Evolutionary conservation across 2,888 invertebrate genomes (phyloP).

Genomic region (Cremastobaeus sp.): DNA sequence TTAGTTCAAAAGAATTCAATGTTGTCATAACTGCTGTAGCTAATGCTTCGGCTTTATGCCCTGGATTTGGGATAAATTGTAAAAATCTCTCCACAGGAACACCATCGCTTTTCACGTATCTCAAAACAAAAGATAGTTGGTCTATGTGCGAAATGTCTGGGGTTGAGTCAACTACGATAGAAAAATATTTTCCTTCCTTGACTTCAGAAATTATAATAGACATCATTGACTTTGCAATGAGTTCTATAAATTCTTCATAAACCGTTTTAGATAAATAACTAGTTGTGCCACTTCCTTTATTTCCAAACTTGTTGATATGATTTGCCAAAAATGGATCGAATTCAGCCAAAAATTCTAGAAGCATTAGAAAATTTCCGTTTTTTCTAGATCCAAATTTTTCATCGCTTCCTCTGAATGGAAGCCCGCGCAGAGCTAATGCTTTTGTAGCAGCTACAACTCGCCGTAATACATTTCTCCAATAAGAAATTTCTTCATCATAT

Average conservation of each 20-base stretch:
- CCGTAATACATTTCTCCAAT: slow-evolving; percentile 30
- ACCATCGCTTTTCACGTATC: not conserved
- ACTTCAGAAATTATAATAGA: slow-evolving; percentile 55
- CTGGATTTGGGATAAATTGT: not conserved
- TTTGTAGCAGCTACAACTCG: slow-evolving; percentile 31
- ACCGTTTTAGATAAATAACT: not conserved
- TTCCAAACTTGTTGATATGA: slow-evolving; percentile 62
- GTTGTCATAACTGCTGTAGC: not conserved
- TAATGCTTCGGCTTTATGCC: not conserved
- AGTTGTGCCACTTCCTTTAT: slow-evolving; percentile 52
- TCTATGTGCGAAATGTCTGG: slow-evolving; percentile 41
- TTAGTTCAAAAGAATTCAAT: slow-evolving; percentile 38
- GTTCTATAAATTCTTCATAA: not conserved
- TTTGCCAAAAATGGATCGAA: slow-evolving; percentile 63
- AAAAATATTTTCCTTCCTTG: slow-evolving; percentile 59
- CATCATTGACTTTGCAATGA: slow-evolving; percentile 28
- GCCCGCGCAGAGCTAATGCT: slow-evolving; percentile 24
- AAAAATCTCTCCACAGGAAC: not conserved
- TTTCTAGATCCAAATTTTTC: slow-evolving; percentile 15
- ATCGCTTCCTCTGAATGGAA: slow-evolving; percentile 23
- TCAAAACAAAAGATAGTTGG: slow-evolving; percentile 62
- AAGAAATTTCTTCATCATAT: slow-evolving; percentile 9
- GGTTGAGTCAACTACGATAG: slow-evolving; percentile 7
- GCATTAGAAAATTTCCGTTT: slow-evolving; percentile 32
- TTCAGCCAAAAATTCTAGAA: slow-evolving; percentile 60